Percentiles rank a stretch among this genome's conserved stretches.
phyloP scores from a whole-genome alignment of 1,140 invertebrate genomes.

The Samia ricini region DNA sequence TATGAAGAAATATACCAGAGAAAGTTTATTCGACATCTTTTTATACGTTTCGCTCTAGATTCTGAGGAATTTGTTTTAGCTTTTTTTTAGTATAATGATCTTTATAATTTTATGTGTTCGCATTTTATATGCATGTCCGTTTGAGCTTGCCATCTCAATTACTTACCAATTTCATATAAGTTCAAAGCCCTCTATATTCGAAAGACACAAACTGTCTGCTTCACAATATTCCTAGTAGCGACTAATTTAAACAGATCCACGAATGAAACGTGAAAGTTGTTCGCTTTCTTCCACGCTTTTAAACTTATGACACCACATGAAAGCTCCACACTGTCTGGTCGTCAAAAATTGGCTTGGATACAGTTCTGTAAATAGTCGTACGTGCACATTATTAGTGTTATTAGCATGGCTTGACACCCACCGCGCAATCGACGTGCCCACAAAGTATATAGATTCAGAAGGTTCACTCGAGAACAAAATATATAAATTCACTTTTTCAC shows the following conservation, averaged over 20 bases:
- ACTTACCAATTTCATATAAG: constrained; percentile 9
- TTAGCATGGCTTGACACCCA: constrained; percentile 16
- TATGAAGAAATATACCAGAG: too few relatives aligned
- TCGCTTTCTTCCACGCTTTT: not conserved
- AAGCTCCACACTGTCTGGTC: constrained; percentile 12
- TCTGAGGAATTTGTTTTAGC: too few relatives aligned
- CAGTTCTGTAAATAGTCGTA: constrained; percentile 18
- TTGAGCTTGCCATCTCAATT: not conserved
- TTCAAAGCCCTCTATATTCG: constrained; percentile 15
- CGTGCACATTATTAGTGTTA: constrained; percentile 24
- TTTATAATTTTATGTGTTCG: too few relatives aligned
- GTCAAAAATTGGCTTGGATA: constrained; percentile 20
- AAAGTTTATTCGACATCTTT: too few relatives aligned
- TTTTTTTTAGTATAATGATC: too few relatives aligned
- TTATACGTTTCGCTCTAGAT: too few relatives aligned
- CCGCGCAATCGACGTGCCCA: constrained; percentile 6
- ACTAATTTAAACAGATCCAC: not conserved
- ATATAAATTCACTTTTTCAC: too few relatives aligned
- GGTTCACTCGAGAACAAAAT: not conserved
- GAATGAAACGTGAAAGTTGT: not conserved
- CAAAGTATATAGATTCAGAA: not conserved
- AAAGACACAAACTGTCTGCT: constrained; percentile 9
- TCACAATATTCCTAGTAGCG: constrained; percentile 7
- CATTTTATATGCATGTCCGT: too few relatives aligned
- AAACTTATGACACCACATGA: not conserved